phyloP scores from a whole-genome alignment of 1,140 invertebrate genomes.

The Tachypleus tridentatus region DNA sequence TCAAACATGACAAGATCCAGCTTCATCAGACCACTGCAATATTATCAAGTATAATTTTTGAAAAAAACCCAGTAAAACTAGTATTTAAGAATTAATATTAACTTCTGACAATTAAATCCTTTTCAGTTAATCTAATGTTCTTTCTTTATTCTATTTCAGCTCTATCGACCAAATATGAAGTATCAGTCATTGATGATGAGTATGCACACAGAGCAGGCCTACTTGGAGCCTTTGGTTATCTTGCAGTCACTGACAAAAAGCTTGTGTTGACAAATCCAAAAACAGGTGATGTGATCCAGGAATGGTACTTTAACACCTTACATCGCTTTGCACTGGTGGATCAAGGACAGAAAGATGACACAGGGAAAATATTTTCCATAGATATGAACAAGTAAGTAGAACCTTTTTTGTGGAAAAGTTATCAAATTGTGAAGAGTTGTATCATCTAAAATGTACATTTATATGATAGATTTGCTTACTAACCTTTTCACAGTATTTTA shows the following conservation, averaged over 20 bases:
- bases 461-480: not conserved
- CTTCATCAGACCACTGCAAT: too few species aligned
- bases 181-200: conserved; percentile 21
- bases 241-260: conserved; percentile 14
- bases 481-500: conserved; percentile 2
- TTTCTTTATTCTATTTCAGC: not conserved
- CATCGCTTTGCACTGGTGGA: conserved; percentile 14
- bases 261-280: conserved; percentile 16
- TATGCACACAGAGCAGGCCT: conserved; percentile 14
- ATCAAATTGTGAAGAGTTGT: conserved; percentile 1
- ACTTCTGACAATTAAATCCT: not conserved
- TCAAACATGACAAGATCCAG: too few species aligned
- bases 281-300: conserved; percentile 19
- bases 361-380: conserved; percentile 15
- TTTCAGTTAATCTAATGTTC: not conserved
- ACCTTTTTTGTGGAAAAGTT: not conserved
- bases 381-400: conserved; percentile 14
- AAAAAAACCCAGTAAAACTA: not conserved
- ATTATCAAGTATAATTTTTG: too few species aligned
- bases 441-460: not conserved
- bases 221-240: conserved; percentile 19
- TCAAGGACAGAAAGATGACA: conserved; percentile 15
- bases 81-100: not conserved
- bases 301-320: conserved; percentile 22
- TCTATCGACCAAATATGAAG: not conserved